Percentiles rank a stretch among this genome's conserved stretches.
phyloP scores from a whole-genome alignment of 2,113 vertebrate genomes.

The Macheiramphus alcinus region DNA sequence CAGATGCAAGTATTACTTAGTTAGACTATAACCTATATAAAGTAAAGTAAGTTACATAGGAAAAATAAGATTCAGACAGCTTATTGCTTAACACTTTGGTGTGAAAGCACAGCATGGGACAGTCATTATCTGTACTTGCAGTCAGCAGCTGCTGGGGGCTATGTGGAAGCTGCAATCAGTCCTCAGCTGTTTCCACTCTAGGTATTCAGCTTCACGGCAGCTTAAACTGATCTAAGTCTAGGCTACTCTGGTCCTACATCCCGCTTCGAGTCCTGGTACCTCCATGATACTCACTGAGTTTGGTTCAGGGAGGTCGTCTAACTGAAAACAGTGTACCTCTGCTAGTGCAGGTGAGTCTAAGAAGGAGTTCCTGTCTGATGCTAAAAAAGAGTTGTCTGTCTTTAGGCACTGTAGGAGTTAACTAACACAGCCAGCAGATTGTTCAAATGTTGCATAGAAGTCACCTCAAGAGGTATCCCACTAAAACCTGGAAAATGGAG shows the following conservation, averaged over 20 bases:
- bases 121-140: neutral
- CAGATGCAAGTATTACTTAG: neutral
- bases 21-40: neutral
- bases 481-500: neutral
- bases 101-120: neutral
- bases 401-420: neutral
- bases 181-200: neutral
- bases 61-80: neutral
- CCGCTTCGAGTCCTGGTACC: no score
- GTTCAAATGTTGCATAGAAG: neutral
- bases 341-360: neutral
- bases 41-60: neutral
- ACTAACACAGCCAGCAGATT: neutral
- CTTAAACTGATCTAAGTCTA: neutral
- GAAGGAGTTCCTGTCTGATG: neutral
- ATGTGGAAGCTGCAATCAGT: neutral
- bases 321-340: neutral
- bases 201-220: neutral
- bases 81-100: neutral
- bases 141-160: neutral
- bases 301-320: neutral
- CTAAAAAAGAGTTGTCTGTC: neutral
- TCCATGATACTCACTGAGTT: accelerated
- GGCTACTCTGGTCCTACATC: neutral
- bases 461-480: neutral